Base-by-base conservation (phyloP, 2,113 vertebrate genomes). In the Dinomys branickii region DNA sequence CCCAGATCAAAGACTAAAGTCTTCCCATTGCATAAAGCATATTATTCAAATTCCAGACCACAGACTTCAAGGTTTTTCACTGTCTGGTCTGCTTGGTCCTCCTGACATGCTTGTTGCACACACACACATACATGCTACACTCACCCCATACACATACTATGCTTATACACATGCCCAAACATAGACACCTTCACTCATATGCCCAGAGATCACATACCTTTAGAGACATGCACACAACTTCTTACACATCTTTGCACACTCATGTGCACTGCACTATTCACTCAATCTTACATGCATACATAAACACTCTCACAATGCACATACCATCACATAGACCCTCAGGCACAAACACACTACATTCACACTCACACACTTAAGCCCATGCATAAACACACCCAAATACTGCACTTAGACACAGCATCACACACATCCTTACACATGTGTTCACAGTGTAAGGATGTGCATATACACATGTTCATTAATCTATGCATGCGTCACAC, bases 21-120 rank as follows among this genome's bases (percentile, higher is more conserved):
- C 16, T 73, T 63, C 33, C 26, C 83, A 0, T 67, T 67, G 54
- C 93, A 77, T 90, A 50, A 86, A 94, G 91, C 73, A 50, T 91
- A 41, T 88, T 67, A 56, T 71, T 96, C 47, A 97, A 90, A 95
- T 89, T 91, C 65, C 35, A 96, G 94, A 92, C 69, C 30, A 9
- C 41, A 69, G 69, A 73, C 67, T 69, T 94, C 44, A 82, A 87
- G 77, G 90, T 7, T 67, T 96, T 97, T 85, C 41, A 41, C 33
- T 85, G 30, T 30, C 19, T 91, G 80, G 65, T 35, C 33, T 58
- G 77, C 30, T 47, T 1, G 0, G 20, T 16, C 7, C 28, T 88
- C 22, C 87, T 41, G 50, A 54, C 16, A 7, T 52, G 9, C 12
- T 47, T 28, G 2, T 58, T 50, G 26, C 58, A 65, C n/a, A 61